A percentile compares a stretch with the other conserved stretches of the same genome.
Evolutionary conservation across 1,140 invertebrate genomes (phyloP).

Genomic region (Macrocentrus cingulum): DNA sequence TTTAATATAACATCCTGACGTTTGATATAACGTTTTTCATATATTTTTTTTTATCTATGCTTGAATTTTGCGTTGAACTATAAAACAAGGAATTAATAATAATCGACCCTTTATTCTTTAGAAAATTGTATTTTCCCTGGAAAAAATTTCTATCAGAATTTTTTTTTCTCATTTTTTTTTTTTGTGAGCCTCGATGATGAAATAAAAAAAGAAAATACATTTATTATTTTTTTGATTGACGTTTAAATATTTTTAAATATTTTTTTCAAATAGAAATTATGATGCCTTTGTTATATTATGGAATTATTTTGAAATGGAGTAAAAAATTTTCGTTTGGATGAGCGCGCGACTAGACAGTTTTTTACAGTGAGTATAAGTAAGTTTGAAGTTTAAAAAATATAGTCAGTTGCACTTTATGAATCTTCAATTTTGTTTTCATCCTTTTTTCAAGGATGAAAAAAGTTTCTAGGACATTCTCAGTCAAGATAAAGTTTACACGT

Average conservation of each 20-base stretch:
- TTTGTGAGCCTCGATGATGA: no score
- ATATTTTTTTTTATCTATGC: background rate
- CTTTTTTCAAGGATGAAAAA: constrained; percentile 12
- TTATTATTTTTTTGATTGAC: no score
- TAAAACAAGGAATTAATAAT: no score
- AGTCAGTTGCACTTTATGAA: constrained; percentile 12
- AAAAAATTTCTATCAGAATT: no score
- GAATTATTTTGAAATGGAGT: no score
- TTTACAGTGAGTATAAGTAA: constrained; percentile 11
- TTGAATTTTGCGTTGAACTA: background rate
- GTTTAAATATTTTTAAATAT: no score
- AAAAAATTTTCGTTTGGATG: background rate
- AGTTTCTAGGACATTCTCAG: background rate
- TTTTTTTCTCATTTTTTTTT: no score
- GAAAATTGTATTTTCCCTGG: no score
- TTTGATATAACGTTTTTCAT: background rate
- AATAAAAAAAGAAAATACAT: no score
- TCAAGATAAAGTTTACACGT: background rate
- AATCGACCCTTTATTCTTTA: no score
- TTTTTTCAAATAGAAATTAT: no score
- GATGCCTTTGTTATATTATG: no score
- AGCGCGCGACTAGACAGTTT: background rate
- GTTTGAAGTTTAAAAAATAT: constrained; percentile 27
- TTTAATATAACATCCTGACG: background rate
- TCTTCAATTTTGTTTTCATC: constrained; percentile 27